phyloP scores from a whole-genome alignment of 2,888 invertebrate species.

The Diarsia dahlii region DNA sequence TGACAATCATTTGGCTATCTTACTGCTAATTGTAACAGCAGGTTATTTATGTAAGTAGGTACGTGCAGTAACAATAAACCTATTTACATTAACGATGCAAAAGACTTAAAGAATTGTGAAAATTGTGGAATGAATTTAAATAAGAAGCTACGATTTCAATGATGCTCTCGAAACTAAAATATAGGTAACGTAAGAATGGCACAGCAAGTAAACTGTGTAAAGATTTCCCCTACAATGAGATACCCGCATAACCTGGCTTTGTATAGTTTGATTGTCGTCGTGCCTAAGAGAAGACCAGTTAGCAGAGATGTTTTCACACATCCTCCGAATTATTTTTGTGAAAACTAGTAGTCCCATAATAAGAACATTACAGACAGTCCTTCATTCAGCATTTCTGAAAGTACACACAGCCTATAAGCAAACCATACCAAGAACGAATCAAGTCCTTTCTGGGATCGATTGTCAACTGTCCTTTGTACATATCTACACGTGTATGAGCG shows the following conservation, averaged over 20 bases:
- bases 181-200: neutral
- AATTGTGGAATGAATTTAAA: conserved; percentile 5
- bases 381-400: neutral
- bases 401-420: neutral
- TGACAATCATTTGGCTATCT: conserved; percentile 12
- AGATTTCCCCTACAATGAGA: no score
- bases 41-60: neutral
- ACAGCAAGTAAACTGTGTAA: no score
- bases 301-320: no score
- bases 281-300: no score
- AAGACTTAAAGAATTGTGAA: neutral
- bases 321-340: neutral
- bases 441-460: conserved; percentile 19
- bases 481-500: conserved; percentile 16
- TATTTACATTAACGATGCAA: conserved; percentile 8
- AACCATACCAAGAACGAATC: conserved; percentile 26
- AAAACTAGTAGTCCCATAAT: neutral
- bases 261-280: no score
- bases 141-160: neutral
- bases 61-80: conserved; percentile 4
- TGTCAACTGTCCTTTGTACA: conserved; percentile 1
- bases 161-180: neutral
- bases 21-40: conserved; percentile 22
- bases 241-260: no score
- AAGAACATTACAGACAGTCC: neutral